Conservation (phyloP, 2,113 vertebrate species). For the Muntiacus reevesi region DNA sequence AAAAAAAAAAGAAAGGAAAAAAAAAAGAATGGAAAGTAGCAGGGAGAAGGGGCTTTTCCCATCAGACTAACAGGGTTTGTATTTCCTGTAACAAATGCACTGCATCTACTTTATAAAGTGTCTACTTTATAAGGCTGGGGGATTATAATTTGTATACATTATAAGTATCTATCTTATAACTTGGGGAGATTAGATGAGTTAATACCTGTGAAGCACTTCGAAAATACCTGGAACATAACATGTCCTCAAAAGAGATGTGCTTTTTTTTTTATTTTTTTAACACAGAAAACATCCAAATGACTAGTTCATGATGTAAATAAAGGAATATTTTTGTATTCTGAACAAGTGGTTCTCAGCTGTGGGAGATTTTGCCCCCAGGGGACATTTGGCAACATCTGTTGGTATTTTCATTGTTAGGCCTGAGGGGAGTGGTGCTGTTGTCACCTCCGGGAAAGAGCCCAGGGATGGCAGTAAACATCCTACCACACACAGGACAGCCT, state of each 20-base stretch:
- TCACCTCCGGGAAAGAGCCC: neutral
- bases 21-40: neutral
- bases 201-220: neutral
- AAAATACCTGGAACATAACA: neutral
- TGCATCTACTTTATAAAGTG: neutral
- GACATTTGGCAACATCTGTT: neutral
- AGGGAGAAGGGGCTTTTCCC: neutral
- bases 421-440: neutral
- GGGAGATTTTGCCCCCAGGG: neutral
- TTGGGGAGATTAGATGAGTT: neutral
- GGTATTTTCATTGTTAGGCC: neutral
- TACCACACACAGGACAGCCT: neutral
- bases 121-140: neutral
- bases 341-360: neutral
- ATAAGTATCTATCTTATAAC: neutral
- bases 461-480: neutral
- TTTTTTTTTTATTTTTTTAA: neutral
- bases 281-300: neutral
- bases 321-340: neutral
- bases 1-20: neutral
- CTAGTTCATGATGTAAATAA: neutral
- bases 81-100: neutral
- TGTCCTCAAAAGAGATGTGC: neutral
- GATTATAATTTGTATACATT: neutral
- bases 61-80: neutral